Base-by-base conservation (phyloP, 2,888 invertebrate species). In the Plemyria rubiginata region DNA sequence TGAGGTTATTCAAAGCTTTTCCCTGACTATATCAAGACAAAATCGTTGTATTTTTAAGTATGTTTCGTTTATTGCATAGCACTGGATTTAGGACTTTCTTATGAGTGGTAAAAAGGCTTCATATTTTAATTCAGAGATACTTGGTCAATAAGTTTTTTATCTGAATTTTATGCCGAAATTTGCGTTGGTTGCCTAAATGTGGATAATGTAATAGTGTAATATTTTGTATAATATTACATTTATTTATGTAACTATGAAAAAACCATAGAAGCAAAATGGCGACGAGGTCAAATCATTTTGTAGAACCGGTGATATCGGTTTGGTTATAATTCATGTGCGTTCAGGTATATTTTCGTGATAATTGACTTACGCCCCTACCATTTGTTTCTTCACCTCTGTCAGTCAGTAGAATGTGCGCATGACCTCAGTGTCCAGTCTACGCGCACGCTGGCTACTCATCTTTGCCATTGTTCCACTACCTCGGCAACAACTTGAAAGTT, bases 401-500 rank as follows among this genome's bases (percentile, higher is more conserved):
- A 55, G 60, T 28, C 65, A 55, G 67, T 70, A 66, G 69, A 70
- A 70, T 68, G 75, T 70, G 69, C 72, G 70, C 69, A 48, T 71
- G 74, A 75, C 78, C 76, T 78, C 77, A 70, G 75, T 71, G 74
- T 65, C 67, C 78, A 78, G 71, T 79, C 74, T 73, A 73, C 75
- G 69, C 66, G 65, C 73, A 70, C 70, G 63, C 71, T 71, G 60
- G 67, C 76, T 77, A 79, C 77, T 80, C 83, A 82, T 80, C 85
- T 81, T 80, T 77, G 72, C 76, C 76, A 80, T 79, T 81, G 76
- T 81, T 79, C 75, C 78, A 60, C 62, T 68, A 66, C 66, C 68
- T 60, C 64, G 64, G 60, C 73, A 65, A 57, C 56, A 64, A 64
- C 66, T 73, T 73, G 64, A 79, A 78, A 82, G 77, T 80, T 82